These are phyloP conservation scores for Lasioglossum baleicum DNA, from an alignment of 1,140 invertebrate genomes.

Conservation along the genomic window DNA sequence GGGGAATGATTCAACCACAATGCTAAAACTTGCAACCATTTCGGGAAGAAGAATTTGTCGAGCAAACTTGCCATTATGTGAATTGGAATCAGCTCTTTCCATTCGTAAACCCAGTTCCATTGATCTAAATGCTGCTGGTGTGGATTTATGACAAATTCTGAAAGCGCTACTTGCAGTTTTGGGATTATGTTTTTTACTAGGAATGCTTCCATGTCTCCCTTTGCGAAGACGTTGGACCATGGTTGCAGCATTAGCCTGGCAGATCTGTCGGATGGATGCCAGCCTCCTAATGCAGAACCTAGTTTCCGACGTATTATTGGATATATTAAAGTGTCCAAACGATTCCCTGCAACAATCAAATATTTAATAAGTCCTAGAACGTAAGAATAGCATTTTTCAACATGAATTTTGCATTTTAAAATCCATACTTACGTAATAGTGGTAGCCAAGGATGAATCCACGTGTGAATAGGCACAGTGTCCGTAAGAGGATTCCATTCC, in stretches of 20 bases:
- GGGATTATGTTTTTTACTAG: constrained; percentile 94
- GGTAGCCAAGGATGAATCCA: constrained; percentile 98
- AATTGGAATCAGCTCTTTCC: constrained; percentile 89
- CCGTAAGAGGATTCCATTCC: constrained; percentile 96
- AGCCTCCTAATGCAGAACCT: constrained; percentile 90
- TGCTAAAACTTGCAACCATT: constrained; percentile 90
- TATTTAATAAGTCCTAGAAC: constrained; percentile 57
- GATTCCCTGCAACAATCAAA: constrained; percentile 65
- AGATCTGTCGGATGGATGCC: constrained; percentile 96
- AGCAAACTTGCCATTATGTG: constrained; percentile 87
- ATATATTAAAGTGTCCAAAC: constrained; percentile 90
- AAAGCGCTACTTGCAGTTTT: constrained; percentile 89
- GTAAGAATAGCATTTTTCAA: constrained; percentile 15
- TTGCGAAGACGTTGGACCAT: constrained; percentile 93
- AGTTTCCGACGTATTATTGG: constrained; percentile 96
- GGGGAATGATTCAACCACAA: constrained; percentile 91
- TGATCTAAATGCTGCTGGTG: constrained; percentile 89
- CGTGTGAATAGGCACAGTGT: constrained; percentile 95
- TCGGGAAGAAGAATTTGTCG: constrained; percentile 92
- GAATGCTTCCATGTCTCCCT: constrained; percentile 91
- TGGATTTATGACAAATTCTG: constrained; percentile 91
- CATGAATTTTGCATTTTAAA: too few relatives aligned
- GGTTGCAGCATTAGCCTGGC: constrained; percentile 95
- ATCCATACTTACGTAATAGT: constrained; percentile 82
- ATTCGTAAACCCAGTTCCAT: constrained; percentile 94